Evolutionary conservation across 2,797 vertebrate genomes (phyloP).

Genomic region (Crocodylus rhombifer): DNA sequence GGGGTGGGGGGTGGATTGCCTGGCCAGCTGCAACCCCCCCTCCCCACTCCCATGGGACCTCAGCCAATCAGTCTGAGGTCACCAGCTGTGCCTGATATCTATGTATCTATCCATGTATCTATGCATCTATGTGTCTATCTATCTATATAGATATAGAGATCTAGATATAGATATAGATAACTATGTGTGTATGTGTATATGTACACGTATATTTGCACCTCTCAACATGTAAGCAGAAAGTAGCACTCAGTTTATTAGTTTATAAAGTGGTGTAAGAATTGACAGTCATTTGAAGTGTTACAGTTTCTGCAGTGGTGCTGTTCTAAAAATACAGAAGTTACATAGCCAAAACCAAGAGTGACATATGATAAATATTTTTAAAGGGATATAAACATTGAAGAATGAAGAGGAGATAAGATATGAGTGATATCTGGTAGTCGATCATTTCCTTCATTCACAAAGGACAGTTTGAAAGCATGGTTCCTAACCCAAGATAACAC

Average conservation of each 20-base stretch:
- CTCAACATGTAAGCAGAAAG: not conserved
- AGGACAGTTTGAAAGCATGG: rapidly evolving
- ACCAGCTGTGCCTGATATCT: too few relatives aligned
- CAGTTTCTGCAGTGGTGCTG: not conserved
- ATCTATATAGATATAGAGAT: too few relatives aligned
- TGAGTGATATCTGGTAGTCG: not conserved
- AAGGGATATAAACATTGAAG: not conserved
- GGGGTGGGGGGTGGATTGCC: too few relatives aligned
- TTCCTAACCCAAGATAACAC: not conserved
- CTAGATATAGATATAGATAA: not conserved
- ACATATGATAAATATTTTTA: not conserved
- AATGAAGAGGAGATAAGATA: not conserved
- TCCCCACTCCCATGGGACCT: too few relatives aligned
- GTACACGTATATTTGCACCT: not conserved
- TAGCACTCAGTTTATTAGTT: not conserved
- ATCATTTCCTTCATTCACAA: not conserved
- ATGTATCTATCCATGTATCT: too few relatives aligned
- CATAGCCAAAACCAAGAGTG: not conserved
- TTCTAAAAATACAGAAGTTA: not conserved
- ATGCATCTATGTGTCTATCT: too few relatives aligned
- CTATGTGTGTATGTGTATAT: not conserved
- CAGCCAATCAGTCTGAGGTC: too few relatives aligned
- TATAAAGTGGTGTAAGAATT: not conserved
- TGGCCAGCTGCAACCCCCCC: too few relatives aligned
- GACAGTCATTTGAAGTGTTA: not conserved